Evolutionary conservation across 1,140 invertebrate genomes (phyloP).

Genomic region (Augochlora pura): DNA sequence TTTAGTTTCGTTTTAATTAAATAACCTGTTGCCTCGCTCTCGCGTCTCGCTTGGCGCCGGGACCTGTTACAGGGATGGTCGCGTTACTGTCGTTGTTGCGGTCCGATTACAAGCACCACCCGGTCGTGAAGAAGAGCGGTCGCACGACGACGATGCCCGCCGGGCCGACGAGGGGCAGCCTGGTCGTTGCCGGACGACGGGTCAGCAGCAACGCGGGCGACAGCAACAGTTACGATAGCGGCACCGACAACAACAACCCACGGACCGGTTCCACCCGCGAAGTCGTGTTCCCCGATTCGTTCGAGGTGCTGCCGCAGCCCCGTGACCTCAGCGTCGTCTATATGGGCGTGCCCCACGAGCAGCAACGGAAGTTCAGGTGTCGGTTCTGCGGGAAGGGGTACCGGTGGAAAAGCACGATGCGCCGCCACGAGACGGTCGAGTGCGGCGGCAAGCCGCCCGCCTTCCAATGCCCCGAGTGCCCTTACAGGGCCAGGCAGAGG

Average conservation of each 20-base stretch:
- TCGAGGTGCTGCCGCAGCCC: slow-evolving; percentile 77
- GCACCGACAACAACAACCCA: slow-evolving; percentile 43
- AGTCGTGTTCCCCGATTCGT: slow-evolving; percentile 78
- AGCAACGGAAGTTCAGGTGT: slow-evolving; percentile 86
- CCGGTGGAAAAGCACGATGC: slow-evolving; percentile 90
- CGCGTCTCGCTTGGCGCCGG: slow-evolving; percentile 56
- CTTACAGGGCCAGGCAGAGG: slow-evolving; percentile 88
- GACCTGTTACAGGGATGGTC: slow-evolving; percentile 77
- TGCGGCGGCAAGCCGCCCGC: slow-evolving; percentile 92
- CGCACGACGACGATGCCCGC: slow-evolving; percentile 1
- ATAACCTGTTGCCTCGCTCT: slow-evolving; percentile 61
- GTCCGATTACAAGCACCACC: slow-evolving; percentile 72
- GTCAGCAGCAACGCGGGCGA: slow-evolving; percentile 56
- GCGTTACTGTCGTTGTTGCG: slow-evolving; percentile 73
- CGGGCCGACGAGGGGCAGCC: slow-evolving; percentile 33
- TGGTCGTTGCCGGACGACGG: slow-evolving; percentile 52
- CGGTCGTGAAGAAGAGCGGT: slow-evolving; percentile 34
- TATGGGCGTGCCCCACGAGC: slow-evolving; percentile 81
- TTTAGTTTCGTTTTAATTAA: slow-evolving; percentile 39
- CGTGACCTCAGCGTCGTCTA: slow-evolving; percentile 74
- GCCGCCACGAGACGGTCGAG: slow-evolving; percentile 91
- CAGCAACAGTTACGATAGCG: slow-evolving; percentile 56
- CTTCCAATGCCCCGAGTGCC: slow-evolving; percentile 90
- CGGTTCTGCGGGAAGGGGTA: slow-evolving; percentile 90
- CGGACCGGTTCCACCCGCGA: slow-evolving; percentile 63